These are phyloP conservation scores for Drosophila ogumai DNA, from an alignment of 1,140 invertebrate species.

Conservation along the genomic window DNA sequence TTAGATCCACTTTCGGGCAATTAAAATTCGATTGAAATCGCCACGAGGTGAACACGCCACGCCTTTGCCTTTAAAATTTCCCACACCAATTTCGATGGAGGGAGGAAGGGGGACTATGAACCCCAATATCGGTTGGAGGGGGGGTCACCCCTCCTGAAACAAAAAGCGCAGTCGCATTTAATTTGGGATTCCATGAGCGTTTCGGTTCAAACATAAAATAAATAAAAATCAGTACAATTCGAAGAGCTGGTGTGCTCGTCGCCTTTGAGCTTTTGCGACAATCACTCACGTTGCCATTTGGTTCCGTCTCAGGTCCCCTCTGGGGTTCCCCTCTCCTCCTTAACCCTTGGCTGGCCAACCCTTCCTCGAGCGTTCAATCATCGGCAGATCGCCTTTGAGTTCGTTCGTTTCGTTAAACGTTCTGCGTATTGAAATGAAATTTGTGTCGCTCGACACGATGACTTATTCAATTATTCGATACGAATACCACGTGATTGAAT, in stretches of 20 bases:
- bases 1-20: constrained; percentile 34
- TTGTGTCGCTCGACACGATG: constrained; percentile 82
- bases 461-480: constrained; percentile 81
- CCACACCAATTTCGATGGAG: constrained; percentile 67
- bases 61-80: constrained; percentile 59
- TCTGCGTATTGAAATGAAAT: constrained; percentile 83
- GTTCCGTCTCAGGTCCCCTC: constrained; percentile 41
- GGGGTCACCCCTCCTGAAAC: background rate
- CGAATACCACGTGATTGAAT: constrained; percentile 81
- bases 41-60: constrained; percentile 47
- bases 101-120: constrained; percentile 22
- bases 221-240: constrained; percentile 84
- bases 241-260: constrained; percentile 65
- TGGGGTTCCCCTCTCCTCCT: background rate
- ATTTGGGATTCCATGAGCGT: constrained; percentile 75
- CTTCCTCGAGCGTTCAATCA: constrained; percentile 44
- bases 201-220: constrained; percentile 83
- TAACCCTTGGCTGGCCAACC: background rate
- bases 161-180: constrained; percentile 55
- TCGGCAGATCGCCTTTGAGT: constrained; percentile 72
- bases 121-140: constrained; percentile 6
- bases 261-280: constrained; percentile 83
- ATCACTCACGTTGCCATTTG: constrained; percentile 74
- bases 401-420: constrained; percentile 60
- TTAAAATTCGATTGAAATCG: constrained; percentile 69